Conservation (phyloP, 2,888 invertebrate species). For the Phania funesta region DNA sequence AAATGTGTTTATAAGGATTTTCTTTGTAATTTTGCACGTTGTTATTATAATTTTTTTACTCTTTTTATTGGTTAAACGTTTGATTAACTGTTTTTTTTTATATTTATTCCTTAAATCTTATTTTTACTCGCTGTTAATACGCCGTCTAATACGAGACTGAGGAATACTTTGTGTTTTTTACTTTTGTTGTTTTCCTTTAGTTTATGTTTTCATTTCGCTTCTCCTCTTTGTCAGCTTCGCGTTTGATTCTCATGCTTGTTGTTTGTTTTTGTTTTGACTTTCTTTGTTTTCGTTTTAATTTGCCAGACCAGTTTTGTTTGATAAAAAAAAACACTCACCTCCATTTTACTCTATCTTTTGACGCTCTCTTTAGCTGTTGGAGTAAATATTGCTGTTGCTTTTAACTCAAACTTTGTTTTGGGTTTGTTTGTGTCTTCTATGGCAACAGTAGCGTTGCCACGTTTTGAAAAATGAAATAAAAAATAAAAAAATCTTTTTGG, state of each 20-base stretch:
- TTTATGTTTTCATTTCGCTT: conserved; percentile 26
- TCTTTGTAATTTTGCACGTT: too few species aligned
- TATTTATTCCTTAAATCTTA: not conserved
- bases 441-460: too few species aligned
- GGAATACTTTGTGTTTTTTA: conserved; percentile 54
- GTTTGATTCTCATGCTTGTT: conserved; percentile 1
- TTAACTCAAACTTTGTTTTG: conserved; percentile 20
- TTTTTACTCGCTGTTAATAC: conserved; percentile 69
- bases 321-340: conserved; percentile 19
- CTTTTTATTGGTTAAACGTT: not conserved
- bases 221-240: conserved; percentile 61
- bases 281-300: conserved; percentile 29
- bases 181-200: conserved; percentile 51
- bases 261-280: conserved; percentile 4
- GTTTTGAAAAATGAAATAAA: too few species aligned
- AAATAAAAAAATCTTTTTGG: too few species aligned
- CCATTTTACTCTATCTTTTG: conserved; percentile 36
- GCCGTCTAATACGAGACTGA: conserved; percentile 76
- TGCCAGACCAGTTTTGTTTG: conserved; percentile 32
- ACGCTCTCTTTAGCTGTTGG: conserved; percentile 18
- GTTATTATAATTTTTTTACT: not conserved
- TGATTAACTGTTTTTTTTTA: not conserved
- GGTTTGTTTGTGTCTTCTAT: too few species aligned
- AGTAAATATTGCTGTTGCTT: not conserved
- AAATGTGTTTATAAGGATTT: too few species aligned